Conservation (phyloP, 2,797 vertebrate species). For the Mormyrus proboscirostris region DNA sequence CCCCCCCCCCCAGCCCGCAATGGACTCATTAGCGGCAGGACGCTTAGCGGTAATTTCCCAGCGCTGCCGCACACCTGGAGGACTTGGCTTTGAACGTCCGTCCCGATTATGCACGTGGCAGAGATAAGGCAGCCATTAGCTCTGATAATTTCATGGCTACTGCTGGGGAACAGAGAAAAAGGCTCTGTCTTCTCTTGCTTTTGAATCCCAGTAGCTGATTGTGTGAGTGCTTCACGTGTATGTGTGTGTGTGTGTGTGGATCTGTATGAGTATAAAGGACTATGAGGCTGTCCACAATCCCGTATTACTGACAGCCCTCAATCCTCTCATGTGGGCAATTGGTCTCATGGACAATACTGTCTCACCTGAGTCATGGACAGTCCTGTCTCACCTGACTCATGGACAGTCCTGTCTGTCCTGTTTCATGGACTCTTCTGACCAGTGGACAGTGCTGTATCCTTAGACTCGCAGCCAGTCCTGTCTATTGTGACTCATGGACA, state of each 20-base stretch:
- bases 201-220: constrained; percentile 16
- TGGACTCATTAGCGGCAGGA: constrained; percentile 43
- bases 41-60: constrained; percentile 44
- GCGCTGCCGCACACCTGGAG: constrained; percentile 54
- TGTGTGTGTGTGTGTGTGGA: not conserved
- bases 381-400: not conserved
- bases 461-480: no score
- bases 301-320: not conserved
- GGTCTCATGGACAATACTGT: not conserved
- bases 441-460: no score
- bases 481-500: no score
- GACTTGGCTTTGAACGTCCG: constrained; percentile 41
- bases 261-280: not conserved
- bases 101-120: constrained; percentile 46
- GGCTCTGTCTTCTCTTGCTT: constrained; percentile 31
- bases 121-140: constrained; percentile 57
- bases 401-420: not conserved
- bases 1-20: constrained; percentile 31
- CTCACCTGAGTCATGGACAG: not conserved
- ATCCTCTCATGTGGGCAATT: not conserved
- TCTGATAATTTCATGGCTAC: constrained; percentile 52
- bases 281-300: not conserved
- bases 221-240: not conserved
- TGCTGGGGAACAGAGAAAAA: constrained; percentile 45
- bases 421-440: no score